Evolutionary conservation across 2,113 vertebrate species (phyloP), one percentile per base, ranked within the genome.

Genomic region (Holacanthus passer): DNA sequence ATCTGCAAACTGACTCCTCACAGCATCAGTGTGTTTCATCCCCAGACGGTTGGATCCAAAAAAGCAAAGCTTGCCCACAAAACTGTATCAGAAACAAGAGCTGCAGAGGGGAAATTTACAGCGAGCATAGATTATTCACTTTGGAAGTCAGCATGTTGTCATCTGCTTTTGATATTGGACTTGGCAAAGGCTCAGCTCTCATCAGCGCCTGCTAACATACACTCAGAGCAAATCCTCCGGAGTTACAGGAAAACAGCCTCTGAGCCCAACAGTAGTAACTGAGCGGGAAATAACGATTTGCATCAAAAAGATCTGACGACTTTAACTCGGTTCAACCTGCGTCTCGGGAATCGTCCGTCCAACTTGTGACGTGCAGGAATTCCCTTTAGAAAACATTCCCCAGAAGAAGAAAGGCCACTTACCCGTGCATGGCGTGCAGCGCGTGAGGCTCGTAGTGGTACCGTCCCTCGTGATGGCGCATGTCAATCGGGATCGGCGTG

Each of bases 371-470:
- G 22, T 24, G 52, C 0, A 2, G 43, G 31, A 47, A 22, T 16
- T n/a, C 41, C 41, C 14, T 20, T 29, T 7, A 17, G 50, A 8
- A 17, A 47, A 27, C 43, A 58, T 24, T 24, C 11, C 27, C 50
- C n/a, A 32, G 3, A 9, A 47, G 22, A 50, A 37, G 19, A 14
- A 2, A 29, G 31, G 47, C 77, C 58, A 95, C 97, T 96, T 96
- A 99, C 98, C 98, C 96, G 1, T 97, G 98, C 82, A 98, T 93
- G 73, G 96, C 60, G 84, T 98, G 97, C 83, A 99, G 94, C 19
- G 96, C 87, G 84, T 97, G 97, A 10, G 97, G 96, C 66, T 99
- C 98, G 13, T 97, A 98, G 96, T 97, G 97, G 95, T 97, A 99
- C 55, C 97, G 92, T 63, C 97, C 98, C 89, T 99, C 98, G 74